Conservation (phyloP, 2,797 vertebrate genomes). For the Ctenopoma multispine region DNA sequence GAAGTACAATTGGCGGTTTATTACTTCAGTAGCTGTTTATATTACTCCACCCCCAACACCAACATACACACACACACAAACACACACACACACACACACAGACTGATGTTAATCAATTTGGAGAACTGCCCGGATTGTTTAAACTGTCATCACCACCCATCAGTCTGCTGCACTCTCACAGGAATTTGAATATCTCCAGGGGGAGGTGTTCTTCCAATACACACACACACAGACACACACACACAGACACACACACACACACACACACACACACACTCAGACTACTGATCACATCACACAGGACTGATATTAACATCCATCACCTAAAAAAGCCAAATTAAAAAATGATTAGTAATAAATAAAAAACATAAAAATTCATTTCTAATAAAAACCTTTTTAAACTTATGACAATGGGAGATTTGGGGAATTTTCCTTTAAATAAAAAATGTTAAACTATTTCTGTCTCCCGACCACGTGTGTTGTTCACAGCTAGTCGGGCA, state of each 20-base stretch:
- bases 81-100: constrained; percentile 27
- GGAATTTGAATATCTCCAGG: constrained; percentile 67
- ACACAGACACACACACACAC: too few relatives aligned
- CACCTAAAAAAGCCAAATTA: neutral
- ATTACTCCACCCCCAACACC: constrained; percentile 47
- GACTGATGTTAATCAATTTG: constrained; percentile 76
- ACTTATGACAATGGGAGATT: too few relatives aligned
- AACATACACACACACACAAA: constrained; percentile 30
- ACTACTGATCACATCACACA: constrained; percentile 26
- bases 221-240: constrained; percentile 29
- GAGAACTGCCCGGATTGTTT: constrained; percentile 70
- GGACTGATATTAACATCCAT: constrained; percentile 6
- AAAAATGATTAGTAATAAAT: neutral
- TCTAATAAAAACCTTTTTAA: too few relatives aligned
- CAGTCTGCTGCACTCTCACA: constrained; percentile 64
- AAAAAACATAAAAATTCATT: too few relatives aligned
- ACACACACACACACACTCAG: constrained; percentile 10
- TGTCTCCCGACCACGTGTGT: too few relatives aligned
- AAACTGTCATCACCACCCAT: constrained; percentile 74
- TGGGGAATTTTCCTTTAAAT: too few relatives aligned
- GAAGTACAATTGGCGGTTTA: constrained; percentile 67
- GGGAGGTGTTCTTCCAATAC: constrained; percentile 62
- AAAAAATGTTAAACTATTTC: too few relatives aligned
- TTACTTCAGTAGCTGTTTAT: constrained; percentile 68
- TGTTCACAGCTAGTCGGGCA: too few relatives aligned